phyloP scores from a whole-genome alignment of 2,888 invertebrate genomes.

The Plagiodera versicolora region DNA sequence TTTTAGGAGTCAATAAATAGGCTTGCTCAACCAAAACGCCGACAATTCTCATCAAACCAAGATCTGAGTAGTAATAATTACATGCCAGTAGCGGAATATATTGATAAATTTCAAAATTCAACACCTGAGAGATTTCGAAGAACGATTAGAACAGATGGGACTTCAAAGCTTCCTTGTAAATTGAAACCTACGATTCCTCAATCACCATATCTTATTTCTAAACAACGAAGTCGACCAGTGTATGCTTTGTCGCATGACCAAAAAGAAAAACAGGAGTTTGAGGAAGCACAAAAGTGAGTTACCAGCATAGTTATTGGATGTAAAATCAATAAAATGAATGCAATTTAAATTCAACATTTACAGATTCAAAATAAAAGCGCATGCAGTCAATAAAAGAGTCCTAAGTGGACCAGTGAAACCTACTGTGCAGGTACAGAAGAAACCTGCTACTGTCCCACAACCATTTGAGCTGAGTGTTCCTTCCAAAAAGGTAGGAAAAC shows the following conservation, averaged over 20 bases:
- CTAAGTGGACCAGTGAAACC: conserved; percentile 58
- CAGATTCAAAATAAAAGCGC: conserved; percentile 66
- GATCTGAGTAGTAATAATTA: conserved; percentile 40
- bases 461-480: conserved; percentile 66
- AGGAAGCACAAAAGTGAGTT: conserved; percentile 65
- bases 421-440: conserved; percentile 57
- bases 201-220: conserved; percentile 60
- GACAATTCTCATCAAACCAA: conserved; percentile 30
- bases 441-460: conserved; percentile 62
- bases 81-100: conserved; percentile 59
- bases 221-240: conserved; percentile 59
- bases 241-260: conserved; percentile 63
- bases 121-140: conserved; percentile 61
- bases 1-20: conserved; percentile 35
- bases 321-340: too few species aligned
- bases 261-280: conserved; percentile 63
- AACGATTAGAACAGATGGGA: conserved; percentile 27
- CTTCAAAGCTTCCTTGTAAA: not conserved
- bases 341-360: conserved; percentile 35
- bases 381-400: conserved; percentile 65
- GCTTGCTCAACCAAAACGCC: conserved; percentile 38
- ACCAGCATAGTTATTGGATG: too few species aligned
- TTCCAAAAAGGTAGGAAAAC: conserved; percentile 30
- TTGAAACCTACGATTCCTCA: conserved; percentile 55
- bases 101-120: conserved; percentile 57